Conservation (phyloP, 2,888 invertebrate species). For the Seira ritae region DNA sequence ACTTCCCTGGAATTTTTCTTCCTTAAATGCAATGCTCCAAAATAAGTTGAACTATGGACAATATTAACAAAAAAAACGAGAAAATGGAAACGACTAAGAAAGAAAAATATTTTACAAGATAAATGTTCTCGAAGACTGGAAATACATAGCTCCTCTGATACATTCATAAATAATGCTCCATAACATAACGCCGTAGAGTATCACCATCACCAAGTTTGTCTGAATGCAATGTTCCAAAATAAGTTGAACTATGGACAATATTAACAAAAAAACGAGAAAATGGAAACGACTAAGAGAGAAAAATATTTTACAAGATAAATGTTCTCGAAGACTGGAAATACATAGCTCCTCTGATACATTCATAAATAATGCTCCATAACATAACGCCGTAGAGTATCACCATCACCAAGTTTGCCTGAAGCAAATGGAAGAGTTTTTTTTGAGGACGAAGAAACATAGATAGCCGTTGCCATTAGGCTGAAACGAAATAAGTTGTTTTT, state of each 20-base stretch:
- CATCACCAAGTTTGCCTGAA: background rate
- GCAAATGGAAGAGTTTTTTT: slow-evolving; percentile 11
- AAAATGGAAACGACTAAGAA: background rate
- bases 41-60: no score
- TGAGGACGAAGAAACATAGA: background rate
- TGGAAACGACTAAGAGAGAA: slow-evolving; percentile 5
- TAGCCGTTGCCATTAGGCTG: background rate
- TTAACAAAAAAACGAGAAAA: no score
- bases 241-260: no score
- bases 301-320: slow-evolving; percentile 44
- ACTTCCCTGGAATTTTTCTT: no score
- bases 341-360: slow-evolving; percentile 31
- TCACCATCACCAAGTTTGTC: background rate
- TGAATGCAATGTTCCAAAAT: no score
- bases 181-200: no score
- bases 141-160: slow-evolving; percentile 28
- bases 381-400: background rate
- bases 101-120: slow-evolving; percentile 42
- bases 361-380: slow-evolving; percentile 35
- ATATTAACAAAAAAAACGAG: no score
- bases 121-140: slow-evolving; percentile 40
- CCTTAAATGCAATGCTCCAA: no score
- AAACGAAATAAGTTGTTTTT: slow-evolving; percentile 17
- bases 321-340: slow-evolving; percentile 36
- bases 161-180: slow-evolving; percentile 43